A percentile compares a stretch with the other conserved stretches of the same genome.
Evolutionary conservation across 2,888 invertebrate genomes (phyloP).

Genomic region (Calameuta filiformis): DNA sequence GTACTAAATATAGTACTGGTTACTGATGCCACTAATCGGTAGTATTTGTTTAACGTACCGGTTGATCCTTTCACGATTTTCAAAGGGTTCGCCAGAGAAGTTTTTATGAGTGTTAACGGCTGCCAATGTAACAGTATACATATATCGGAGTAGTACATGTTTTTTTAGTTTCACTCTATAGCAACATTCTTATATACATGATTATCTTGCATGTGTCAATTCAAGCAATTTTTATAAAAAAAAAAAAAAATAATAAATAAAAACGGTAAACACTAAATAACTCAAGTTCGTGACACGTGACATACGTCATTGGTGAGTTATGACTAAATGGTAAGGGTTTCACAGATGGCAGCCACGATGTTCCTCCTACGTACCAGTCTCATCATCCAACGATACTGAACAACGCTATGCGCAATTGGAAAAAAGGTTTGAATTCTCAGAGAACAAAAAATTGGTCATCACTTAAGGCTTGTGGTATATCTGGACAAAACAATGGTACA

Average conservation of each 20-base stretch:
- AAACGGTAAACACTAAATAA: not conserved
- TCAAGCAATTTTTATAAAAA: not conserved
- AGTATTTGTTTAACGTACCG: not conserved
- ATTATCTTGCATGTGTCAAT: not conserved
- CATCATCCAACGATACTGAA: conserved; percentile 61
- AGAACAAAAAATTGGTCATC: conserved; percentile 23
- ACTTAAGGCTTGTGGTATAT: conserved; percentile 29
- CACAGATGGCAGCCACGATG: conserved; percentile 63
- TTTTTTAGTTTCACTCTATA: not conserved
- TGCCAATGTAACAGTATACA: not conserved
- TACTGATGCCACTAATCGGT: too few relatives aligned
- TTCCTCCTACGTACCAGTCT: conserved; percentile 61
- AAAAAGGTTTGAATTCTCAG: conserved; percentile 60
- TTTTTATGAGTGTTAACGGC: not conserved
- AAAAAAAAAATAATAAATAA: not conserved
- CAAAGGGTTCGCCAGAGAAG: not conserved
- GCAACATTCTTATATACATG: not conserved
- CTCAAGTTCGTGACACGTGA: not conserved
- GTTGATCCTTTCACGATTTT: not conserved
- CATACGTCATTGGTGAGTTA: conserved; percentile 38
- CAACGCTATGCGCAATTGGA: conserved; percentile 62
- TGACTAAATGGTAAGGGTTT: conserved; percentile 61
- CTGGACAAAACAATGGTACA: conserved; percentile 32
- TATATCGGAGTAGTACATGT: not conserved
- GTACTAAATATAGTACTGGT: too few relatives aligned